Percentiles rank a stretch among this genome's conserved stretches.
phyloP scores from a whole-genome alignment of 2,888 invertebrate species.

The Zygogramma bicolorata region DNA sequence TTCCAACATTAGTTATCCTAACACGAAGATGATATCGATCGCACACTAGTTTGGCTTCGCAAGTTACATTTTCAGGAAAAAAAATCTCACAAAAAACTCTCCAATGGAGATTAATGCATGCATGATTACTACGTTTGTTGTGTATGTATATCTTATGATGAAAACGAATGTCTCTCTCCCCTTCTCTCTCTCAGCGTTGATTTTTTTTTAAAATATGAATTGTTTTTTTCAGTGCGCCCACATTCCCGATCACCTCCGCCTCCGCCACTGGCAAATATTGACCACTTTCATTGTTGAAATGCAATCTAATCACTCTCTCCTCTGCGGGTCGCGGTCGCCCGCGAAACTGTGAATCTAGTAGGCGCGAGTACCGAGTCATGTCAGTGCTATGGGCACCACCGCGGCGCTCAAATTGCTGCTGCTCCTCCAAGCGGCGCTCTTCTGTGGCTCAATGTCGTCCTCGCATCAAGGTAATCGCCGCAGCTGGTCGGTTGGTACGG shows the following conservation, averaged over 20 bases:
- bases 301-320: constrained; percentile 62
- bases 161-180: too few relatives aligned
- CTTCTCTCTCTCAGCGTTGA: too few relatives aligned
- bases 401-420: constrained; percentile 57
- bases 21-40: too few relatives aligned
- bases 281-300: constrained; percentile 61
- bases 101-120: too few relatives aligned
- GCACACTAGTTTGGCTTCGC: too few relatives aligned
- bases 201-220: too few relatives aligned
- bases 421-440: constrained; percentile 46
- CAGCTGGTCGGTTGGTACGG: background rate
- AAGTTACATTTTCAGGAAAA: too few relatives aligned
- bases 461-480: constrained; percentile 58
- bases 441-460: constrained; percentile 60
- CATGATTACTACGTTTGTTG: too few relatives aligned
- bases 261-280: constrained; percentile 41
- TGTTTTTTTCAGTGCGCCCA: too few relatives aligned
- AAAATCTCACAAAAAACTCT: too few relatives aligned
- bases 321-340: constrained; percentile 39
- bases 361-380: constrained; percentile 48
- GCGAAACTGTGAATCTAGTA: constrained; percentile 35
- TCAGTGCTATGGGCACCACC: constrained; percentile 58
- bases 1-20: too few relatives aligned
- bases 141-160: too few relatives aligned
- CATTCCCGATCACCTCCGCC: background rate